Evolutionary conservation across 1,140 invertebrate genomes (phyloP).

Genomic region (Trissolcus basalis): DNA sequence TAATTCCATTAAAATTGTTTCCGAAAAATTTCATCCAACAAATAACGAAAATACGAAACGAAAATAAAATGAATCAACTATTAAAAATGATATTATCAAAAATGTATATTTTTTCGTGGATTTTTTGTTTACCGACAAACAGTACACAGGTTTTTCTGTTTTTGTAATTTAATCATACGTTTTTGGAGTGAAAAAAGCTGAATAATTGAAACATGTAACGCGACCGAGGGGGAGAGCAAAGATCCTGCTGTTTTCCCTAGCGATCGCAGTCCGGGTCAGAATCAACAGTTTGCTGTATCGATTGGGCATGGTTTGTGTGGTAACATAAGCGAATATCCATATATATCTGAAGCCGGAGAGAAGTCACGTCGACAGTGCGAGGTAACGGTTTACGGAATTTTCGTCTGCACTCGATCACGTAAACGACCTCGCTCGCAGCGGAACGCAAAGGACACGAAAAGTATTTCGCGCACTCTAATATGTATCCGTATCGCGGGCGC

Average conservation of each 20-base stretch:
- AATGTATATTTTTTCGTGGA: too few species aligned
- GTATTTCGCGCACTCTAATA: slow-evolving; percentile 3
- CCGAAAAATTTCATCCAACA: too few species aligned
- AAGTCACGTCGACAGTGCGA: slow-evolving; percentile 31
- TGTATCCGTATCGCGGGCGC: background rate
- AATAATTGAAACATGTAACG: slow-evolving; percentile 17
- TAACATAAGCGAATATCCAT: slow-evolving; percentile 51
- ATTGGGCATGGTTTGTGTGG: slow-evolving; percentile 54
- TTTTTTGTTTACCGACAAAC: too few species aligned
- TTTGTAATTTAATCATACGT: background rate
- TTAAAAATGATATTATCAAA: too few species aligned
- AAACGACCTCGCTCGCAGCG: background rate
- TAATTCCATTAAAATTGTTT: too few species aligned
- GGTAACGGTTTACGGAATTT: background rate
- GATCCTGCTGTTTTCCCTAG: slow-evolving; percentile 31
- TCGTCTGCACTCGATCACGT: background rate
- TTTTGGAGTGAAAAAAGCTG: background rate
- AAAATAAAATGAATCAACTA: too few species aligned
- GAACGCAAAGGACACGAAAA: slow-evolving; percentile 3
- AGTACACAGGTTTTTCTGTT: too few species aligned
- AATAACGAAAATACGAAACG: too few species aligned
- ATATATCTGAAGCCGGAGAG: slow-evolving; percentile 22
- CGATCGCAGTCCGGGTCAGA: slow-evolving; percentile 53
- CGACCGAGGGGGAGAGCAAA: slow-evolving; percentile 23
- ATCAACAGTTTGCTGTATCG: slow-evolving; percentile 61